Percentiles rank a stretch among this genome's conserved stretches.
phyloP scores from a whole-genome alignment of 2,888 invertebrate species.

The Lochmaea crataegi region DNA sequence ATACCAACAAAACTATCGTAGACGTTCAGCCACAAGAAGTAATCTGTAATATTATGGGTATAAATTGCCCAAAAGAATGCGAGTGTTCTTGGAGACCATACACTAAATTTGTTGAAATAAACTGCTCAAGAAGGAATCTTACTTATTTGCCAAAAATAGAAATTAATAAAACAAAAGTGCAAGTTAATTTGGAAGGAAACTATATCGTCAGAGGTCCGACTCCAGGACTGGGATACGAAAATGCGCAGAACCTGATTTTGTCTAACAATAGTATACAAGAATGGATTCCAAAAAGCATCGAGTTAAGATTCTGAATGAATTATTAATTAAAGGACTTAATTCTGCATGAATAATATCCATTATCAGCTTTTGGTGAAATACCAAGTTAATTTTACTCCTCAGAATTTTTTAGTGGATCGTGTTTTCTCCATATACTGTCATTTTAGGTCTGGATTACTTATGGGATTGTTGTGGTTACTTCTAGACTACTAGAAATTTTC shows the following conservation, averaged over 20 bases:
- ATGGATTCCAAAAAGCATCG: slow-evolving; percentile 48
- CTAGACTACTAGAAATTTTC: too few species aligned
- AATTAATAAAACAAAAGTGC: slow-evolving; percentile 42
- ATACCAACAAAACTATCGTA: slow-evolving; percentile 46
- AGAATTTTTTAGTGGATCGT: too few species aligned
- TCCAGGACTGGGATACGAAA: slow-evolving; percentile 62
- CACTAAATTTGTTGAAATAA: slow-evolving; percentile 66
- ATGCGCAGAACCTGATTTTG: slow-evolving; percentile 67
- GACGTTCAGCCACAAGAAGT: slow-evolving; percentile 65
- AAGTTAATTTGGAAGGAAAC: slow-evolving; percentile 54
- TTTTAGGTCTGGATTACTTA: too few species aligned
- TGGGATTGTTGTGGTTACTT: too few species aligned
- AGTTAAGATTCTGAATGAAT: slow-evolving; percentile 38
- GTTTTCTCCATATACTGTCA: too few species aligned
- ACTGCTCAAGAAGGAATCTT: slow-evolving; percentile 68
- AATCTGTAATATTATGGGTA: slow-evolving; percentile 64
- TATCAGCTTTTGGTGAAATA: too few species aligned
- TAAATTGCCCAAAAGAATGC: slow-evolving; percentile 68
- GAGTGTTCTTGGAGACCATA: slow-evolving; percentile 66
- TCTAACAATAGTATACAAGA: slow-evolving; percentile 45
- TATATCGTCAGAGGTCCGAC: slow-evolving; percentile 40
- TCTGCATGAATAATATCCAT: too few species aligned
- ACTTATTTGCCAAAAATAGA: slow-evolving; percentile 63
- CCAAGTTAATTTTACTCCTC: too few species aligned
- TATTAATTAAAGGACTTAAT: too few species aligned